Percentiles rank a stretch among this genome's conserved stretches.
These are phyloP conservation scores for Chiloscyllium punctatum DNA, from an alignment of 2,797 vertebrate genomes.

Conservation along the genomic window DNA sequence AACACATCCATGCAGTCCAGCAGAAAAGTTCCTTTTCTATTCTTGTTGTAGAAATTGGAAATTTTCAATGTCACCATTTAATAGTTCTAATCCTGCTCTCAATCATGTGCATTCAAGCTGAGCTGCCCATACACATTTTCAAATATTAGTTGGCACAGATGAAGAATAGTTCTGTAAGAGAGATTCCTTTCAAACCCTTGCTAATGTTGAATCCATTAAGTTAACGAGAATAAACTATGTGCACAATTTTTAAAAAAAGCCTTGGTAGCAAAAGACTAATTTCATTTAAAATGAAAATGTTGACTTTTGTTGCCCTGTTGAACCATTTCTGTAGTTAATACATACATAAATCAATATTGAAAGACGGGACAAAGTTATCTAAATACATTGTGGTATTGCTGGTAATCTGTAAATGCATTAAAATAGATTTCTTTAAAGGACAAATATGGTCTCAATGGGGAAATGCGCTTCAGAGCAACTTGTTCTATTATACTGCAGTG, in stretches of 20 bases:
- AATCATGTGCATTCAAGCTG: not conserved
- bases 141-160: not conserved
- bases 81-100: not conserved
- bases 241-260: not conserved
- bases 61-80: not conserved
- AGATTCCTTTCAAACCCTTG: not conserved
- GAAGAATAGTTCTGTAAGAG: not conserved
- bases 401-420: slow-evolving; percentile 8
- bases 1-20: not conserved
- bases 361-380: not conserved
- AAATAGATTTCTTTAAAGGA: not conserved
- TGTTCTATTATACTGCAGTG: not conserved
- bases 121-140: not conserved
- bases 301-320: slow-evolving; percentile 6
- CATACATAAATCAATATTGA: slow-evolving; percentile 25
- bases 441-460: not conserved
- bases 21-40: not conserved
- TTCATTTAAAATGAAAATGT: slow-evolving; percentile 7
- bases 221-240: not conserved
- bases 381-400: slow-evolving; percentile 3
- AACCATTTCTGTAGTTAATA: slow-evolving; percentile 19
- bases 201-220: not conserved
- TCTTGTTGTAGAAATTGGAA: not conserved
- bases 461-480: not conserved
- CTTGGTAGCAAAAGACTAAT: not conserved